Evolutionary conservation across 2,113 vertebrate species (phyloP).

Genomic region (Rousettus leschenaultii): DNA sequence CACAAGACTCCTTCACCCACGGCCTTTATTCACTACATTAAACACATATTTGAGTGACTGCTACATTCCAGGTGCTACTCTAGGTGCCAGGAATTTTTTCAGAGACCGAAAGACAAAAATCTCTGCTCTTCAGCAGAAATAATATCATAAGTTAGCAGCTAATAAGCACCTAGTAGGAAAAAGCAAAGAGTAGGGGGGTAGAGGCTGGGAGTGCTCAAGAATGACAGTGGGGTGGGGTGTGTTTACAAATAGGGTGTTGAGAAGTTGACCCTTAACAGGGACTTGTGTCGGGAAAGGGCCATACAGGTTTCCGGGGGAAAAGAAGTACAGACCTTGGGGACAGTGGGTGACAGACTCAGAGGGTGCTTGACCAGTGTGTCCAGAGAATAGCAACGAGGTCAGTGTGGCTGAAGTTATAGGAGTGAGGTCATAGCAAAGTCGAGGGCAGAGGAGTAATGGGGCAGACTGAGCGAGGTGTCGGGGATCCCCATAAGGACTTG

Average conservation of each 20-base stretch:
- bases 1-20: background rate
- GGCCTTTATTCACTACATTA: background rate
- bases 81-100: background rate
- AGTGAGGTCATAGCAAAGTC: background rate
- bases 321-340: background rate
- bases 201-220: background rate
- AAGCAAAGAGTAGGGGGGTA: background rate
- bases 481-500: background rate
- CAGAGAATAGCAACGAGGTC: background rate
- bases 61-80: background rate
- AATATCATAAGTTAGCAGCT: background rate
- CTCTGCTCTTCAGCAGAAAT: background rate
- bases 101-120: background rate
- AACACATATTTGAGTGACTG: slow-evolving; percentile 9
- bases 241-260: background rate
- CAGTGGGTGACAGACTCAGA: background rate
- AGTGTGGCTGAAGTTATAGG: background rate
- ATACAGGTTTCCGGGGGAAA: background rate
- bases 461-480: background rate
- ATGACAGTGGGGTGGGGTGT: rapidly evolving
- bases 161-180: background rate
- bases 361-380: background rate
- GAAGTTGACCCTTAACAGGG: background rate
- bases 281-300: background rate
- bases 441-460: background rate